phyloP scores from a whole-genome alignment of 2,888 invertebrate species.

The Synergus umbraculus region DNA sequence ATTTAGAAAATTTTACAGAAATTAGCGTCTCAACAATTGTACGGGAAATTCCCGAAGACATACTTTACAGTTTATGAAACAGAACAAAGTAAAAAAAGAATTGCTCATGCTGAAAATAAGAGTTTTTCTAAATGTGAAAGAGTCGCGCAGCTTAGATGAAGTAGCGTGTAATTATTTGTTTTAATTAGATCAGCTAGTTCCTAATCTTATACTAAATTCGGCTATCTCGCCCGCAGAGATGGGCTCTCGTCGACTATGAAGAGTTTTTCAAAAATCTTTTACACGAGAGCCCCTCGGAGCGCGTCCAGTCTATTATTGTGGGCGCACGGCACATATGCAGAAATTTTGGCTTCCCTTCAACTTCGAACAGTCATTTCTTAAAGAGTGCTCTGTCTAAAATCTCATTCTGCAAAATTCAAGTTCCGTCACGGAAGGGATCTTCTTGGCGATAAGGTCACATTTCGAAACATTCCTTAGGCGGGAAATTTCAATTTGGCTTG shows the following conservation, averaged over 20 bases:
- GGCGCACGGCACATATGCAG: constrained; percentile 65
- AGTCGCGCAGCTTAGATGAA: constrained; percentile 62
- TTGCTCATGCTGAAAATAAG: neutral
- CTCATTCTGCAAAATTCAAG: constrained; percentile 9
- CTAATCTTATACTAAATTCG: constrained; percentile 72
- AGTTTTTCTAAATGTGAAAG: constrained; percentile 49
- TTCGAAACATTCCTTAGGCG: constrained; percentile 20
- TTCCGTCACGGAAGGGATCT: constrained; percentile 10
- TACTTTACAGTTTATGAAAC: no score
- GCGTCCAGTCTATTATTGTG: constrained; percentile 73
- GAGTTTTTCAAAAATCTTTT: constrained; percentile 45
- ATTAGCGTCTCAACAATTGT: no score
- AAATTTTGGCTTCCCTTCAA: constrained; percentile 69
- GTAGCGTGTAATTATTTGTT: constrained; percentile 66
- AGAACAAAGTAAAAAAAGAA: neutral
- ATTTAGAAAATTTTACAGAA: no score
- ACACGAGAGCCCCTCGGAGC: constrained; percentile 74
- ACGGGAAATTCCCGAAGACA: no score
- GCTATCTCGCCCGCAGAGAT: constrained; percentile 75
- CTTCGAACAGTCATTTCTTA: constrained; percentile 56
- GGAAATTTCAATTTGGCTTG: constrained; percentile 9
- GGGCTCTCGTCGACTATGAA: constrained; percentile 62
- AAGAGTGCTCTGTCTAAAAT: constrained; percentile 34
- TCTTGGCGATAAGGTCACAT: constrained; percentile 3
- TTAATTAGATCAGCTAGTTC: constrained; percentile 69